phyloP scores from a whole-genome alignment of 2,888 invertebrate genomes.

The Conistra vaccinii region DNA sequence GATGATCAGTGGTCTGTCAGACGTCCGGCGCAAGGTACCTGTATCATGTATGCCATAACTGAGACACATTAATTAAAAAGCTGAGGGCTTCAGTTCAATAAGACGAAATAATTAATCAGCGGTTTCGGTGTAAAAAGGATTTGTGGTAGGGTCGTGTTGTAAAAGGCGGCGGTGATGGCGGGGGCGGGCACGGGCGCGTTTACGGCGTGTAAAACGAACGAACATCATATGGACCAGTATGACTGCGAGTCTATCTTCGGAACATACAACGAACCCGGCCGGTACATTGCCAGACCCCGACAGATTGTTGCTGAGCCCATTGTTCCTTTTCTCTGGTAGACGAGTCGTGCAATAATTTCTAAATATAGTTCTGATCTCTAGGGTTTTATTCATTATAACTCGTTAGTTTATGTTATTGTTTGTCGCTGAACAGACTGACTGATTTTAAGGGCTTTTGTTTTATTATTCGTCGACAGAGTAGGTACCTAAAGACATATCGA shows the following conservation, averaged over 20 bases:
- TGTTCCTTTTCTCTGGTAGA: neutral
- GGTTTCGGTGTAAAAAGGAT: constrained; percentile 3
- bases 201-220: too few species aligned
- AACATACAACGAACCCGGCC: too few species aligned
- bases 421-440: neutral
- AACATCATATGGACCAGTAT: too few species aligned
- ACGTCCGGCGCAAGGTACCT: neutral
- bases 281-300: too few species aligned
- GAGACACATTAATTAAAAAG: neutral
- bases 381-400: neutral
- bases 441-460: neutral
- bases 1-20: neutral
- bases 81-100: constrained; percentile 2
- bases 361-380: neutral
- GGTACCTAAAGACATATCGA: too few species aligned
- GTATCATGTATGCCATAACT: too few species aligned
- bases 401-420: neutral
- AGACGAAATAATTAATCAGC: neutral
- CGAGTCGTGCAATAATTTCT: neutral
- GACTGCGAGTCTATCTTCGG: neutral
- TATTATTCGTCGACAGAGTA: too few species aligned
- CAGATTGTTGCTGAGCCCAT: neutral
- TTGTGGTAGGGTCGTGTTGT: neutral
- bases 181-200: neutral
- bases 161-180: too few species aligned